Evolutionary conservation across 2,888 invertebrate genomes (phyloP).

Genomic region (Sacculina carcini): DNA sequence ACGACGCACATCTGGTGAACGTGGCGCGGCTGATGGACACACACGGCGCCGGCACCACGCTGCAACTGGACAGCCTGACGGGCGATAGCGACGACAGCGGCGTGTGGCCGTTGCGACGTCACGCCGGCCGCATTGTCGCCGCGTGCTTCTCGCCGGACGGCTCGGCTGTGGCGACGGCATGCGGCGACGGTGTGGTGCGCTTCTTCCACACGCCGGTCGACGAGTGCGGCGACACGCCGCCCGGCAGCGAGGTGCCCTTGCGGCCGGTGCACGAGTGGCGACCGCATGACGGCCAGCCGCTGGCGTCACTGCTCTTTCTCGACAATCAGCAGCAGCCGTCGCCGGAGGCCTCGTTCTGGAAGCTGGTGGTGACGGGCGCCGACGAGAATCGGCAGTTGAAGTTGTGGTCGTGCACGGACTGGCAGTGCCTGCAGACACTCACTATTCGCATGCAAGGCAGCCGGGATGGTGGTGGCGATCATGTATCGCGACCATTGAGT

Average conservation of each 20-base stretch:
- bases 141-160: slow-evolving; percentile 83
- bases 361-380: slow-evolving; percentile 74
- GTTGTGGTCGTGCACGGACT: slow-evolving; percentile 79
- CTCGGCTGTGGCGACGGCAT: slow-evolving; percentile 70
- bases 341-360: slow-evolving; percentile 56
- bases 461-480: not conserved
- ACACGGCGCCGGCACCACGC: slow-evolving; percentile 19
- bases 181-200: slow-evolving; percentile 61
- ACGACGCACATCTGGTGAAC: slow-evolving; percentile 30
- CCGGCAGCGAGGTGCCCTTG: slow-evolving; percentile 25
- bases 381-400: slow-evolving; percentile 70
- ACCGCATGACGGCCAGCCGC: slow-evolving; percentile 63
- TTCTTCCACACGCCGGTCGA: slow-evolving; percentile 43
- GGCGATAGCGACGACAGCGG: not conserved
- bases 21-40: slow-evolving; percentile 23
- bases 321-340: slow-evolving; percentile 59
- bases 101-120: slow-evolving; percentile 29
- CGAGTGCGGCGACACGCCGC: slow-evolving; percentile 6
- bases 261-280: slow-evolving; percentile 76
- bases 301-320: slow-evolving; percentile 71
- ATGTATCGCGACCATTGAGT: slow-evolving; percentile 29
- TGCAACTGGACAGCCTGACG: not conserved
- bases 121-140: slow-evolving; percentile 41
- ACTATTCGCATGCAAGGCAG: slow-evolving; percentile 41
- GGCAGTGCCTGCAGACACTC: slow-evolving; percentile 81